Base-by-base conservation (phyloP, 2,113 vertebrate genomes). In the Smithornis capensis region DNA sequence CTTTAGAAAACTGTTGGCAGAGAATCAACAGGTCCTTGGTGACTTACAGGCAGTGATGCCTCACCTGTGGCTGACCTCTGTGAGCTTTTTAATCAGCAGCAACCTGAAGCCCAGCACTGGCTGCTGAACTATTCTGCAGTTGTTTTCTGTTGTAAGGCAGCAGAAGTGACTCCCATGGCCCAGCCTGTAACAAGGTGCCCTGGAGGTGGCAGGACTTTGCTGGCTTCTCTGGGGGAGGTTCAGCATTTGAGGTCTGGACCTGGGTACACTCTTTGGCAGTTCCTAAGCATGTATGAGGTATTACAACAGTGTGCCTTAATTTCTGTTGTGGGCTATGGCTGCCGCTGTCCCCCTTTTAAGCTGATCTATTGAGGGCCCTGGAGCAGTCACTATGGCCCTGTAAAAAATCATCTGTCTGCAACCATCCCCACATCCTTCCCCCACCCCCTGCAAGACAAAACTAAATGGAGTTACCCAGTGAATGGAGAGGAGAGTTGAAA, bases 271-370 rank as follows among this genome's bases (percentile, higher is more conserved):
- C 28, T 5, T 31, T 24, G n/a, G 47, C 29, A 45, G 47, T 13
- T 40, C 1, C 0, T 47, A 52, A 64, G 16, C 9, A 0, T 2
- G 7, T 7, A 23, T 24, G 28, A 50, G 24, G 52, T 60, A 16
- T 37, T 42, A 12, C 24, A 55, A 17, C 78, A 25, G 29, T 2
- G n/a, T 40, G 63, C 63, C 31, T 47, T 27, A 4, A 19, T 18
- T 73, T 74, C 33, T 35, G 19, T 6, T 33, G 55, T 10, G n/a
- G 24, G 44, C 45, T 71, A 4, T 49, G 40, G 31, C 38, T 73
- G 65, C 49, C 38, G 7, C 29, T 37, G 31, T 17, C 7, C 17
- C 49, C 21, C 15, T 37, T 35, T 22, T 7, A 12, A 42, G 47
- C 52, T 25, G 62, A 56, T 35, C 9, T 22, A 2, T 5, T 11